Evolutionary conservation across 2,113 vertebrate genomes (phyloP).

Genomic region (Mesocricetus auratus): DNA sequence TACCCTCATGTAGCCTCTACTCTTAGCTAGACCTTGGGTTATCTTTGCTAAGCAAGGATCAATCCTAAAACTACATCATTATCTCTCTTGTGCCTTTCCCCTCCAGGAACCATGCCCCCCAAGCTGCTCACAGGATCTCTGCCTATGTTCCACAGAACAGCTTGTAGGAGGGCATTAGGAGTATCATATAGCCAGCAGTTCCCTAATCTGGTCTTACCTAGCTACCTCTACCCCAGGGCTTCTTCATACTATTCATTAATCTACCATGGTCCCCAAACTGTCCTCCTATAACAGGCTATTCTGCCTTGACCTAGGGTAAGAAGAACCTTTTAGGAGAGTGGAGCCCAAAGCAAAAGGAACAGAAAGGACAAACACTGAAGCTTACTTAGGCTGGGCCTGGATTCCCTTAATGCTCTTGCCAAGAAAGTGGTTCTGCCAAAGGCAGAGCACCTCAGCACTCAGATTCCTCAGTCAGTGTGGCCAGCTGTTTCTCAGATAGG

Average conservation of each 20-base stretch:
- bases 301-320: neutral
- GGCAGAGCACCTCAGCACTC: neutral
- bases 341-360: neutral
- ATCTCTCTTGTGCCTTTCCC: neutral
- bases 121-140: neutral
- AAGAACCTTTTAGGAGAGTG: neutral
- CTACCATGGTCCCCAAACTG: neutral
- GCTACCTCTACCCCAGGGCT: neutral
- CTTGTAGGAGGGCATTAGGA: neutral
- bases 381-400: neutral
- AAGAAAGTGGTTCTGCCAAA: conserved; percentile 58
- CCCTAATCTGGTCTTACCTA: neutral
- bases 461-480: conserved; percentile 22
- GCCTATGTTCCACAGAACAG: neutral
- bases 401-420: neutral
- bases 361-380: neutral
- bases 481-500: conserved; percentile 6
- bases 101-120: neutral
- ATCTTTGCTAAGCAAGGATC: conserved; percentile 3
- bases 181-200: neutral
- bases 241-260: neutral
- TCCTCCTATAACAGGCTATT: neutral
- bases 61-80: conserved; percentile 20
- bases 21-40: neutral
- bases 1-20: neutral